These are phyloP conservation scores for Hylomyscus alleni DNA, from an alignment of 2,797 vertebrate species.

Conservation along the genomic window DNA sequence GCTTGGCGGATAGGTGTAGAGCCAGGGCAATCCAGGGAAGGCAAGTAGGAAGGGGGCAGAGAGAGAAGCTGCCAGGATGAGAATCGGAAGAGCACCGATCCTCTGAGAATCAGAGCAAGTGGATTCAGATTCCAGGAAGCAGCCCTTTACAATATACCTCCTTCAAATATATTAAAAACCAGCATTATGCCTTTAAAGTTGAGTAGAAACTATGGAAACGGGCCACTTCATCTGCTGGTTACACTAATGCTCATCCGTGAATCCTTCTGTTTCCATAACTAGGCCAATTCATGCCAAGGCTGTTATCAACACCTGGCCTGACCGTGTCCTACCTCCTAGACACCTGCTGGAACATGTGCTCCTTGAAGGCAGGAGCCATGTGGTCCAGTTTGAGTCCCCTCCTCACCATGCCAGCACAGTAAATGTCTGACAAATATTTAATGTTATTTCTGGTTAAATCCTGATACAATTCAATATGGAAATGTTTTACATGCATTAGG, in stretches of 20 bases:
- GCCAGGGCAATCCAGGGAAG: neutral
- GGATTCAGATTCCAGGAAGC: neutral
- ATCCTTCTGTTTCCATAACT: neutral
- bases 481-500: neutral
- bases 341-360: neutral
- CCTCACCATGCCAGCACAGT: neutral
- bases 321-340: neutral
- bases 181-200: neutral
- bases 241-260: neutral
- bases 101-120: neutral
- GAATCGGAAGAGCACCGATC: neutral
- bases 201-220: neutral
- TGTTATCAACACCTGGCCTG: neutral
- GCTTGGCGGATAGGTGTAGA: too few species aligned
- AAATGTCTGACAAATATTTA: neutral
- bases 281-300: neutral
- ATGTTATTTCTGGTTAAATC: slow-evolving; percentile 14
- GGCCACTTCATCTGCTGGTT: neutral
- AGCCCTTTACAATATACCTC: neutral
- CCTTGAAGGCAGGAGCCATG: neutral
- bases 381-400: neutral
- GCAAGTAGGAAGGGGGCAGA: neutral
- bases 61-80: neutral
- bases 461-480: neutral
- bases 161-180: neutral